Conservation (phyloP, 2,888 invertebrate genomes). For the Spisula subtruncata region DNA sequence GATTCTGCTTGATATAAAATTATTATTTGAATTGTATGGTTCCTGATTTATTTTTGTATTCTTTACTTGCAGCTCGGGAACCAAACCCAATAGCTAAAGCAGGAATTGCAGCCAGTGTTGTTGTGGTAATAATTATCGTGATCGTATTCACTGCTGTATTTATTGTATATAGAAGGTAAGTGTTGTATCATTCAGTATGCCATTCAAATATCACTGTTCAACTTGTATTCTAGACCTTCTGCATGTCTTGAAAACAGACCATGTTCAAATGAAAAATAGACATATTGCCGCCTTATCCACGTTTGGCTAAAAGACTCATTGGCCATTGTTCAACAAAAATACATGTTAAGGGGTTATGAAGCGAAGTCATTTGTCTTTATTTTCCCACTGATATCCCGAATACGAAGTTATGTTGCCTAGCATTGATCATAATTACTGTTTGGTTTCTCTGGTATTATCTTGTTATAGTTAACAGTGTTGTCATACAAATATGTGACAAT, state of each 20-base stretch:
- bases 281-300: too few species aligned
- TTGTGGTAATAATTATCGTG: conserved; percentile 63
- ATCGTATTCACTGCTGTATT: conserved; percentile 62
- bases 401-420: too few species aligned
- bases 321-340: too few species aligned
- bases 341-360: too few species aligned
- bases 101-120: conserved; percentile 69
- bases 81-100: conserved; percentile 59
- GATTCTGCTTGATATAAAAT: neutral
- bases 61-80: conserved; percentile 44
- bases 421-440: too few species aligned
- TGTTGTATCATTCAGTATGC: neutral
- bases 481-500: neutral
- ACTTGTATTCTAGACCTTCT: too few species aligned
- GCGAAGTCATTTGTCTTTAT: neutral
- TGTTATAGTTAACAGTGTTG: too few species aligned
- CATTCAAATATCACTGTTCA: too few species aligned
- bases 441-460: too few species aligned
- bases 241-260: too few species aligned
- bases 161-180: conserved; percentile 69
- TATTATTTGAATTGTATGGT: neutral
- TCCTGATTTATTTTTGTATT: neutral
- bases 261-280: too few species aligned
- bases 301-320: too few species aligned
- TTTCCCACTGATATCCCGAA: neutral